Percentiles rank a stretch among this genome's conserved stretches.
Conservation (phyloP, 2,113 vertebrate genomes). For the Rhea pennata region DNA sequence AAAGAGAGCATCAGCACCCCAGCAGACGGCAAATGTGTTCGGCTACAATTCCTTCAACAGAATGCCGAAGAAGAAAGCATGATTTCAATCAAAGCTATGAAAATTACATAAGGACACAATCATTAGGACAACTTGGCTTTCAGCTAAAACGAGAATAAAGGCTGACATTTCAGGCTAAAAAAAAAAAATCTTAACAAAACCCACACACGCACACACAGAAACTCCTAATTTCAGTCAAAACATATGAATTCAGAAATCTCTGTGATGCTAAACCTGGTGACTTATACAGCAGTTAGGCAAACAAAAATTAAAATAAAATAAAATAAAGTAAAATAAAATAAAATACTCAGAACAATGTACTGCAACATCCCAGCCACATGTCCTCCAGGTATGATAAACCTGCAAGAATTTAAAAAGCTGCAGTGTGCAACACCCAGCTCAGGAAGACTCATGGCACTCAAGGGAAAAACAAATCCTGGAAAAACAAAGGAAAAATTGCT, state of each 20-base stretch:
- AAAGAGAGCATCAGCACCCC: background rate
- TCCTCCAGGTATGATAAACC: background rate
- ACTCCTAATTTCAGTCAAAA: background rate
- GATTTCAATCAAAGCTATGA: background rate
- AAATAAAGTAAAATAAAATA: too few relatives aligned
- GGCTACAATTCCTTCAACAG: background rate
- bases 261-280: background rate
- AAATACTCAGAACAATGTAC: accelerated
- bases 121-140: background rate
- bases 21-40: background rate
- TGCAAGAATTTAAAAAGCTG: background rate
- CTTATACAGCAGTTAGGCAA: background rate
- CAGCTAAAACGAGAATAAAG: background rate
- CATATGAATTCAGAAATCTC: background rate
- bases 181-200: background rate
- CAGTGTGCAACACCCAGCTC: background rate
- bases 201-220: background rate
- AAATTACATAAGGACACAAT: background rate
- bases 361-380: background rate
- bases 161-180: background rate
- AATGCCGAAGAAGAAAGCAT: background rate
- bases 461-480: background rate
- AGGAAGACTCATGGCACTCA: background rate
- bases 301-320: background rate
- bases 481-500: background rate